Base-by-base conservation (phyloP, 2,888 invertebrate genomes). In the Atherix ibis region DNA sequence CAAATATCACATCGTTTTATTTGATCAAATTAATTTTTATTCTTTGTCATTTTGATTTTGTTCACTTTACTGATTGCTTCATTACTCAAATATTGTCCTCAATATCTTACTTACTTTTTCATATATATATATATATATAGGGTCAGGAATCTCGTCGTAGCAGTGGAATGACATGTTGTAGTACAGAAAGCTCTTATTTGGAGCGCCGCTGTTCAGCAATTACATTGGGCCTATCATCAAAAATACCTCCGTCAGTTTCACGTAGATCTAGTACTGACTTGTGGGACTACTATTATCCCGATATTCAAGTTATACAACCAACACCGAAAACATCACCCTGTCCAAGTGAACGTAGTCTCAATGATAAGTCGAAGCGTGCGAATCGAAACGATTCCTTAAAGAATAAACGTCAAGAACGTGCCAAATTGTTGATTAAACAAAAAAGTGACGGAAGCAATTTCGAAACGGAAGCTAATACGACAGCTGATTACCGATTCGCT, bases 261-360 rank as follows among this genome's bases (percentile, higher is more conserved):
- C 44, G 46, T 16, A 34, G 41, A 12, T 58, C 60, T 22, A 54
- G 55, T 46, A 57, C 53, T 25, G 60, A 58, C 31, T 48, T 51
- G 34, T 70, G 70, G 65, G 70, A 71, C 48, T 65, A 67, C 48
- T 68, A 68, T 45, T 70, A 71, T 51, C 72, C 73, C 40, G 71
- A 72, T 48, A 73, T 73, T 45, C 70, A 72, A 56, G 76, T 81
- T 42, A 80, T 79, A 43, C 76, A 79, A 50, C 76, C 80, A 30
- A 81, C 80, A 15, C 83, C 87, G n/a, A 80, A 83, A 35, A 68
- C 82, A 33, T 85, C 87, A 25, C 85, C 87, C 6, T 73, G 75
- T 52, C 73, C 73, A 22, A 84, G 84, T 53, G 74, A 77, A 47
- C 57, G 65, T 14, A 66, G 66, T 35, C 52, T 71, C 5, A 65